Conservation (phyloP, 1,140 invertebrate genomes). For the Cydia amplana region DNA sequence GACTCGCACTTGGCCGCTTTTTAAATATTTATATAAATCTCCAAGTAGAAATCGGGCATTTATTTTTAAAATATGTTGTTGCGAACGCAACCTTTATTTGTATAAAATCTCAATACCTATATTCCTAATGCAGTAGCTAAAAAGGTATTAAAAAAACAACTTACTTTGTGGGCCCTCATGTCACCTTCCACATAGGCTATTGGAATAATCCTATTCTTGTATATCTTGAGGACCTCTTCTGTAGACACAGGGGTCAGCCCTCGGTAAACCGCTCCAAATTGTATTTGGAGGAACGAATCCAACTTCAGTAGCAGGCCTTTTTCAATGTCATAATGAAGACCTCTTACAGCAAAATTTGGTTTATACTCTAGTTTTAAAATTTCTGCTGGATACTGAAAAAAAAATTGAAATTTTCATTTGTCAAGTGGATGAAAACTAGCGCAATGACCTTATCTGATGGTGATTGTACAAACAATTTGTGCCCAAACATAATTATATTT, state of each 20-base stretch:
- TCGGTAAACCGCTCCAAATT: slow-evolving; percentile 96
- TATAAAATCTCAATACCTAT: neutral
- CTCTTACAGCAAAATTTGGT: slow-evolving; percentile 94
- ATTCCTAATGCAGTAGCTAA: too few relatives aligned
- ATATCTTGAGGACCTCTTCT: slow-evolving; percentile 92
- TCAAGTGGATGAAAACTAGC: too few relatives aligned
- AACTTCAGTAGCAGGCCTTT: slow-evolving; percentile 97
- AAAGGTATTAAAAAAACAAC: slow-evolving; percentile 36
- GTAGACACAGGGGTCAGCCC: slow-evolving; percentile 89
- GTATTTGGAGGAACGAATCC: slow-evolving; percentile 97
- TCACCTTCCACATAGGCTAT: slow-evolving; percentile 89
- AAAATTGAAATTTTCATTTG: neutral
- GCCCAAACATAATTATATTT: too few relatives aligned
- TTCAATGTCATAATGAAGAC: slow-evolving; percentile 97
- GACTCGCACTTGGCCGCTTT: too few relatives aligned
- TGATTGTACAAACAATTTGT: too few relatives aligned
- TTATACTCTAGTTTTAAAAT: slow-evolving; percentile 91
- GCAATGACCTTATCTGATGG: too few relatives aligned
- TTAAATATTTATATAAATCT: too few relatives aligned
- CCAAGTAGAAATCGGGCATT: too few relatives aligned
- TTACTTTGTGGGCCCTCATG: slow-evolving; percentile 77
- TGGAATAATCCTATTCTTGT: slow-evolving; percentile 92
- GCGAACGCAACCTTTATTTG: too few relatives aligned
- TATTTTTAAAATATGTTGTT: neutral
- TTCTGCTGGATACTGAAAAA: slow-evolving; percentile 92